phyloP scores from a whole-genome alignment of 92 coral and sea anemone genomes.

The Zoanthus gigantus region DNA sequence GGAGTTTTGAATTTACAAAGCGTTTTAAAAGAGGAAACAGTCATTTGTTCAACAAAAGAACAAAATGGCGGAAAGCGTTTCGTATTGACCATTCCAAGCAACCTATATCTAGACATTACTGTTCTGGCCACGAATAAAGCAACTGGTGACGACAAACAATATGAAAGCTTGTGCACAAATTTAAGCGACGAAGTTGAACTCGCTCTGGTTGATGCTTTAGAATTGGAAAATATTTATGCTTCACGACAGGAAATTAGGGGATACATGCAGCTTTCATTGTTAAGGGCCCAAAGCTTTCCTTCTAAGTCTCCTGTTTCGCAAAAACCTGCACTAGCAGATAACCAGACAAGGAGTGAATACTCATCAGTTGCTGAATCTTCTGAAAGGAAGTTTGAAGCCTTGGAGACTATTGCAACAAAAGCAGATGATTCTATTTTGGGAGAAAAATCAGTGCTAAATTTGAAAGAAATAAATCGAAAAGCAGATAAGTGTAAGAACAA shows the following conservation, averaged over 20 bases:
- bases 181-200: background rate
- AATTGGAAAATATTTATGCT: constrained; percentile 18
- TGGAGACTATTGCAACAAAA: background rate
- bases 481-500: background rate
- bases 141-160: background rate
- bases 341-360: background rate
- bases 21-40: constrained; percentile 9
- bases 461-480: background rate
- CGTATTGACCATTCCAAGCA: background rate
- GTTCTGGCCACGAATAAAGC: background rate
- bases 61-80: background rate
- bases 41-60: constrained; percentile 20
- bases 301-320: background rate
- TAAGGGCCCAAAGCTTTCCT: background rate
- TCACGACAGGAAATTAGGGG: constrained; percentile 5
- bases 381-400: background rate
- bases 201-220: background rate
- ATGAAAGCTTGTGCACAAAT: background rate
- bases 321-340: background rate
- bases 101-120: background rate
- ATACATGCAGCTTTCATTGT: constrained; percentile 8
- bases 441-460: too few species aligned
- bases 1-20: constrained; percentile 3
- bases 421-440: background rate
- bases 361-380: background rate